These are phyloP conservation scores for Eidolon helvum DNA, from an alignment of 2,113 vertebrate species.

Conservation along the genomic window DNA sequence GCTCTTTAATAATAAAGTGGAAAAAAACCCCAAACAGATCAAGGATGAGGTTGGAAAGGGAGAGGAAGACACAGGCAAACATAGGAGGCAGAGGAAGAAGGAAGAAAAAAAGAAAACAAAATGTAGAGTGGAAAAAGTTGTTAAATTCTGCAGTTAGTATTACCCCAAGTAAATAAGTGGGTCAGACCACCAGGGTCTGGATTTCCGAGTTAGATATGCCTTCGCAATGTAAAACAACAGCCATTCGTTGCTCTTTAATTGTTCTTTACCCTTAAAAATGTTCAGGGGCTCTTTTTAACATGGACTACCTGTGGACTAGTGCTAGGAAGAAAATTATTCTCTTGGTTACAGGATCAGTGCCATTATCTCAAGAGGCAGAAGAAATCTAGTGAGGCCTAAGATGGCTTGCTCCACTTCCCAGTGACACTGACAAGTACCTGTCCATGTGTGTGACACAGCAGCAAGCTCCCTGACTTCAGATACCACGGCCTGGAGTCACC, in stretches of 20 bases:
- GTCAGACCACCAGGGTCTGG: not conserved
- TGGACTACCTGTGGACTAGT: rapidly evolving
- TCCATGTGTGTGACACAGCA: rapidly evolving
- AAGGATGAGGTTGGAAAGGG: not conserved
- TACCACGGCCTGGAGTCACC: not conserved
- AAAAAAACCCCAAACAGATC: not conserved
- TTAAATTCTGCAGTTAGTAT: not conserved
- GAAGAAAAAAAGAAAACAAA: not conserved
- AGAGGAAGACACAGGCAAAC: not conserved
- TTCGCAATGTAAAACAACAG: not conserved
- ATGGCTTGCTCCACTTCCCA: not conserved
- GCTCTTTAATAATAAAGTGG: not conserved
- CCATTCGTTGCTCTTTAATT: not conserved
- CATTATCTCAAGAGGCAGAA: not conserved
- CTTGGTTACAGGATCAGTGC: not conserved
- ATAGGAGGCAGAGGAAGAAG: not conserved
- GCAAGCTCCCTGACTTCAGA: not conserved
- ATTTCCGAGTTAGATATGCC: not conserved
- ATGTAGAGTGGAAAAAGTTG: not conserved
- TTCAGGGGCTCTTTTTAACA: not conserved
- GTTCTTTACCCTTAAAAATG: not conserved
- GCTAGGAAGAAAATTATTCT: not conserved
- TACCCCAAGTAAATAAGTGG: not conserved
- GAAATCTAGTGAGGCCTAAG: not conserved
- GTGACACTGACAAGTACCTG: rapidly evolving